Conservation (phyloP, 2,888 invertebrate species). For the Resseliella maxima region DNA sequence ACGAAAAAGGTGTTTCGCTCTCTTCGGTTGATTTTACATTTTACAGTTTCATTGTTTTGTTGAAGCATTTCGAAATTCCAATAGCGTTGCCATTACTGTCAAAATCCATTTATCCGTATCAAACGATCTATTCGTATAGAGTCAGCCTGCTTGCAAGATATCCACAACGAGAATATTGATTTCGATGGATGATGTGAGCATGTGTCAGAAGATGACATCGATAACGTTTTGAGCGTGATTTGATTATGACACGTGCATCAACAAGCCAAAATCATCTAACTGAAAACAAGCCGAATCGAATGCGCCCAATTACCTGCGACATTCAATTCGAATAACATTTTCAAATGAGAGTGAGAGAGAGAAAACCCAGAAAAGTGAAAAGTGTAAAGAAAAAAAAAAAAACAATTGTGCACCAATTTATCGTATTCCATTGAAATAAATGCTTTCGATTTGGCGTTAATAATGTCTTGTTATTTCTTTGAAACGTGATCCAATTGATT, state of each 20-base stretch:
- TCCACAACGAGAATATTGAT: conserved; percentile 4
- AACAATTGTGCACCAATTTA: background rate
- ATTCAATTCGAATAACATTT: background rate
- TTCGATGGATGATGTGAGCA: background rate
- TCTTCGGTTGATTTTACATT: background rate
- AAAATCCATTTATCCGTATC: background rate
- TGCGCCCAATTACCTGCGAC: background rate
- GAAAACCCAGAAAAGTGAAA: too few species aligned
- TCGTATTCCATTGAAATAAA: background rate
- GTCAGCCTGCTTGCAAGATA: background rate
- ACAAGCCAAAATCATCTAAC: background rate
- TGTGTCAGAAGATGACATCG: background rate
- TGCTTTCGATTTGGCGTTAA: conserved; percentile 15
- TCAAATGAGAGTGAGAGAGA: too few species aligned
- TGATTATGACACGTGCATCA: conserved; percentile 34
- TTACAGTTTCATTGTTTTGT: background rate
- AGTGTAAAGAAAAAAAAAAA: too few species aligned
- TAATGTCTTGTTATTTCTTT: conserved; percentile 21
- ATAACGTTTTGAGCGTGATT: conserved; percentile 1
- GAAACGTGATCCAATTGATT: conserved; percentile 23
- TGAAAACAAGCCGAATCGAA: background rate
- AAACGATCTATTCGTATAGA: background rate
- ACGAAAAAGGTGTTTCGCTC: background rate
- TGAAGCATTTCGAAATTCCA: background rate
- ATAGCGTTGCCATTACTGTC: background rate